phyloP scores from a whole-genome alignment of 2,113 vertebrate genomes.

The Suricata suricatta region DNA sequence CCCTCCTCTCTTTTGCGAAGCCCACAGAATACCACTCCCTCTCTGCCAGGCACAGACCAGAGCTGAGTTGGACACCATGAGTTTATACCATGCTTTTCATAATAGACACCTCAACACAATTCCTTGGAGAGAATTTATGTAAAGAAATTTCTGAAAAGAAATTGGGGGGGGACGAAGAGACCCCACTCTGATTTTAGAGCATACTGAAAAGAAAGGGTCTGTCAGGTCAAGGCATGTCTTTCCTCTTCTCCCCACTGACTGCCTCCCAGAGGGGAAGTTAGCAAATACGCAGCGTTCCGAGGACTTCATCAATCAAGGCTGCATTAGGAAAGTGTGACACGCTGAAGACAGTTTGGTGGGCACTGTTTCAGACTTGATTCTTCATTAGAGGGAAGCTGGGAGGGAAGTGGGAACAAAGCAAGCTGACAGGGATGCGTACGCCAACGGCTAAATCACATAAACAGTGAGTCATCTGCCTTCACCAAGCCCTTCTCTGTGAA shows the following conservation, averaged over 20 bases:
- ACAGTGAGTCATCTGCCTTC: slow-evolving; percentile 33
- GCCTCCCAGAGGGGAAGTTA: slow-evolving; percentile 39
- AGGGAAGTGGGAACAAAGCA: slow-evolving; percentile 59
- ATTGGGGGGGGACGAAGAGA: not conserved
- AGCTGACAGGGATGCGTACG: slow-evolving; percentile 1
- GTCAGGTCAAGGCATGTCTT: not conserved
- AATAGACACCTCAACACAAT: not conserved
- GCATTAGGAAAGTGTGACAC: not conserved
- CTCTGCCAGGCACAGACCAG: not conserved
- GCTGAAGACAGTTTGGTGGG: not conserved
- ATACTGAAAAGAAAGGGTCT: not conserved
- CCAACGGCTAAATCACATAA: not conserved
- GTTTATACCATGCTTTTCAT: not conserved
- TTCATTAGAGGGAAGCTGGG: slow-evolving; percentile 58
- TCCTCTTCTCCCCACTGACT: not conserved
- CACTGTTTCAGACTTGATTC: slow-evolving; percentile 33
- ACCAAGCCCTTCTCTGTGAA: not conserved
- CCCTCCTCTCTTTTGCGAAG: not conserved
- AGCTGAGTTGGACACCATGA: not conserved
- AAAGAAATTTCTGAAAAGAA: not conserved
- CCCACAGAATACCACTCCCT: not conserved
- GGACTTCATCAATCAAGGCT: slow-evolving; percentile 19
- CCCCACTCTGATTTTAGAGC: not conserved
- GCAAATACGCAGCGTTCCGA: slow-evolving; percentile 15
- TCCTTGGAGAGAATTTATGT: slow-evolving; percentile 13